Base-by-base conservation (phyloP, 2,113 vertebrate species). In the Rhombomys opimus region DNA sequence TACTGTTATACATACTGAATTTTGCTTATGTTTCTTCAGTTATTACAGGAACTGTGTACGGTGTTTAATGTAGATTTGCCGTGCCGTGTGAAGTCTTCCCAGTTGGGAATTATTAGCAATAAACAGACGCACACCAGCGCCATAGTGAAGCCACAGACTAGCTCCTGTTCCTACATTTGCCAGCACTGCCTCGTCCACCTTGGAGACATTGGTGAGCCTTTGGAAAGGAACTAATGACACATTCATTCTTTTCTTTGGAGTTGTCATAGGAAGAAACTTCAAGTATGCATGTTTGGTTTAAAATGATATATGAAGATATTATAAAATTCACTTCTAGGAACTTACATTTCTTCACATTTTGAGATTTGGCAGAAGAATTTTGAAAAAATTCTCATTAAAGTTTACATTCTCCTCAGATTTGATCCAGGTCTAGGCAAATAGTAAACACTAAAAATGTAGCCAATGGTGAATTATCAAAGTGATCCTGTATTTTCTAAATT, bases 121-220 rank as follows among this genome's bases (percentile, higher is more conserved):
- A 99, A 99, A 98, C 99, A 99, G 99, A 99, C 97, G 97, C 98
- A 98, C 98, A 98, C 98, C 98, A 99, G 99, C 97, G 98, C 99
- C 98, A 99, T 99, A 77, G 99, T 99, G 98, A 99, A 99, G 89
- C 99, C 99, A 1, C 99, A 99, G 89, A 99, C 99, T 96, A 99
- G 99, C 98, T 99, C 99, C 98, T 99, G 99, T 98, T 99, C 99
- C 68, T 99, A 99, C 98, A 99, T 99, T 98, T 99, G 99, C 99
- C 99, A 99, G 99, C 99, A 99, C 99, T 99, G 99, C 99, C 99
- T 99, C 97, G 99, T 99, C 95, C 99, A 99, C 97, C 99, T 99
- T 30, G 99, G 99, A 98, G 99, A 99, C 98, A 99, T 99, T 2
- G 99, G 99, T 99, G 98, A 99, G 99, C 95, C 68, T 89, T 67